Evolutionary conservation across 2,888 invertebrate species (phyloP).

Genomic region (Pheosia tremula): DNA sequence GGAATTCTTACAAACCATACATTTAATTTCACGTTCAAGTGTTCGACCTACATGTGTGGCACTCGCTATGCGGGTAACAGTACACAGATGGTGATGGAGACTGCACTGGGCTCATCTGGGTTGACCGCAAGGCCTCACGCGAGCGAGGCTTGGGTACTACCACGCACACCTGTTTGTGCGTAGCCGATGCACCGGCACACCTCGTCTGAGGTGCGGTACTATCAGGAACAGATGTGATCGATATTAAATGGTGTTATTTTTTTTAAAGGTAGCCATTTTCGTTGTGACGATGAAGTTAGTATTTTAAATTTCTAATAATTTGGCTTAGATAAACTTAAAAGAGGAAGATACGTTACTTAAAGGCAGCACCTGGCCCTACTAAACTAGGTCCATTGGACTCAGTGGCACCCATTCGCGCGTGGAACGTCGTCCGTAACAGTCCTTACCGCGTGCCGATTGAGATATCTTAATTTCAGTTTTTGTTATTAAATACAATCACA

Average conservation of each 20-base stretch:
- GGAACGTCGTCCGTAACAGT: too few relatives aligned
- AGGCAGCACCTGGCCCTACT: too few relatives aligned
- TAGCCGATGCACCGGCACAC: slow-evolving; percentile 24
- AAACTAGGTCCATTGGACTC: too few relatives aligned
- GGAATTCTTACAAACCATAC: slow-evolving; percentile 66
- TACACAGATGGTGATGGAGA: slow-evolving; percentile 56
- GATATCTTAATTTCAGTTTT: too few relatives aligned
- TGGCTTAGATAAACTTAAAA: too few relatives aligned
- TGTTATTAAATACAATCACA: too few relatives aligned
- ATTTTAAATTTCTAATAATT: too few relatives aligned
- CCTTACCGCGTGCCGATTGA: too few relatives aligned
- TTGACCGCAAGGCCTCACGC: slow-evolving; percentile 67
- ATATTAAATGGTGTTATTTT: not conserved
- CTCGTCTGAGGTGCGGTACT: not conserved
- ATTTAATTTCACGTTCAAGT: slow-evolving; percentile 72
- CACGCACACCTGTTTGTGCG: slow-evolving; percentile 33
- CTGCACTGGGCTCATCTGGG: slow-evolving; percentile 61
- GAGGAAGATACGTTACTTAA: too few relatives aligned
- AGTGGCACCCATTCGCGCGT: too few relatives aligned
- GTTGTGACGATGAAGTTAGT: too few relatives aligned
- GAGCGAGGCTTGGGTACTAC: slow-evolving; percentile 16
- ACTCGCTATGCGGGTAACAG: slow-evolving; percentile 73
- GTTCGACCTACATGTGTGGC: slow-evolving; percentile 72
- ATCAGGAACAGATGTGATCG: not conserved
- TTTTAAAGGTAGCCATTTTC: too few relatives aligned